Percentiles rank a stretch among this genome's conserved stretches.
Conservation (phyloP, 23 tunicate genomes). For the Pegea sp. region DNA sequence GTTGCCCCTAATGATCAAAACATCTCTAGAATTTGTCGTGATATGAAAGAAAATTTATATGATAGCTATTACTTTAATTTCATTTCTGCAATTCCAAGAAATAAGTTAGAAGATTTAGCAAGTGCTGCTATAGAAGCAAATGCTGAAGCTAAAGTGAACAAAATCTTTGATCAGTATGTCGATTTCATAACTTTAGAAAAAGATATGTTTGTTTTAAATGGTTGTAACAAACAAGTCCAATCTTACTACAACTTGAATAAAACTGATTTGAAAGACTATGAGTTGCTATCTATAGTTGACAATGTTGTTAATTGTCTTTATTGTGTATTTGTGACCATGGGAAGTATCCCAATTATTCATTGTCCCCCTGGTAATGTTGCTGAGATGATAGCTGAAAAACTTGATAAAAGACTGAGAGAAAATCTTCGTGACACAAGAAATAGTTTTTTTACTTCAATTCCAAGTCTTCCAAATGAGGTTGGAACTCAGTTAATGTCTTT, state of each 20-base stretch:
- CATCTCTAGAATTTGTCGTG: constrained; percentile 59
- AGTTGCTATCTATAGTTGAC: constrained; percentile 53
- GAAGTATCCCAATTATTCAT: constrained; percentile 69
- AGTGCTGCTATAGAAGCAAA: constrained; percentile 63
- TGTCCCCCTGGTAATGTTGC: constrained; percentile 92
- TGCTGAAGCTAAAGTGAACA: constrained; percentile 45
- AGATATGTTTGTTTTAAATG: constrained; percentile 58
- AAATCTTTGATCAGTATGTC: constrained; percentile 73
- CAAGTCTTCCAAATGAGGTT: constrained; percentile 20
- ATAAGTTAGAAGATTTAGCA: constrained; percentile 88
- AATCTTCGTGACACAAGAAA: constrained; percentile 83
- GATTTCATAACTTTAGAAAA: constrained; percentile 84
- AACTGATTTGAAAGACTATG: constrained; percentile 61
- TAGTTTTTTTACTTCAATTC: constrained; percentile 55
- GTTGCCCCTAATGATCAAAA: constrained; percentile 73
- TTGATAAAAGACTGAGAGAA: constrained; percentile 64
- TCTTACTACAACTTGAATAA: constrained; percentile 73
- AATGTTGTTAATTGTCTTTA: constrained; percentile 66
- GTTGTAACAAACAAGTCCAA: constrained; percentile 7
- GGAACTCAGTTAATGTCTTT: constrained; percentile 39
- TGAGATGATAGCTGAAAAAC: constrained; percentile 84
- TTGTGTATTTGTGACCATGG: constrained; percentile 83
- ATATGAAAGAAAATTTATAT: constrained; percentile 65
- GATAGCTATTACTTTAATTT: constrained; percentile 86
- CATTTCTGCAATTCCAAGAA: constrained; percentile 81